These are phyloP conservation scores for Episyrphus balteatus DNA, from an alignment of 1,140 invertebrate species.

Conservation along the genomic window DNA sequence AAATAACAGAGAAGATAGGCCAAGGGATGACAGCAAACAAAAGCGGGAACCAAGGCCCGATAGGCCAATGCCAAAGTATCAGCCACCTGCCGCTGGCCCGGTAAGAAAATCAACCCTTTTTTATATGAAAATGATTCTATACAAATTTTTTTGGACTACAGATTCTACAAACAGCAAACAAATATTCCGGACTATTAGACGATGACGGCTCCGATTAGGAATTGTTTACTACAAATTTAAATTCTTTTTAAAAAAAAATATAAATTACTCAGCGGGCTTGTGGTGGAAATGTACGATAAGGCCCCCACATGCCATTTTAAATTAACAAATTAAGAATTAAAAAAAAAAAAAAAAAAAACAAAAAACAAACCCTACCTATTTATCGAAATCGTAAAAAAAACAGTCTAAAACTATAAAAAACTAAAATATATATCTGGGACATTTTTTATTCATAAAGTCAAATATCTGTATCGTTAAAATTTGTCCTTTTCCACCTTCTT, in stretches of 20 bases:
- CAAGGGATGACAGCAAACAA: slow-evolving; percentile 15
- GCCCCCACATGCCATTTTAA: too few relatives aligned
- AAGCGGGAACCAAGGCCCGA: slow-evolving; percentile 15
- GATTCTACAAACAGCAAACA: slow-evolving; percentile 25
- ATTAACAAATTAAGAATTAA: too few relatives aligned
- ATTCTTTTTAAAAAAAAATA: neutral
- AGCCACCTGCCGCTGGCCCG: slow-evolving; percentile 9
- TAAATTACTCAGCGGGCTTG: too few relatives aligned
- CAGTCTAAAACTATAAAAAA: too few relatives aligned
- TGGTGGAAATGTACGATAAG: too few relatives aligned
- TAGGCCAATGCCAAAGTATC: slow-evolving; percentile 15
- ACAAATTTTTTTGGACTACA: slow-evolving; percentile 5
- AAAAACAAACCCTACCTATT: too few relatives aligned
- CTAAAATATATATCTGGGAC: too few relatives aligned
- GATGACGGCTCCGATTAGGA: slow-evolving; percentile 26
- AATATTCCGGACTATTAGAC: slow-evolving; percentile 28
- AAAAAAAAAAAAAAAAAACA: too few relatives aligned
- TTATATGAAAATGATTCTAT: neutral
- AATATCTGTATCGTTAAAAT: too few relatives aligned
- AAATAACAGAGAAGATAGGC: slow-evolving; percentile 9
- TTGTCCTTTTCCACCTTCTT: too few relatives aligned
- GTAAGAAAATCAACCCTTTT: slow-evolving; percentile 13
- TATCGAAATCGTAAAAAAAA: too few relatives aligned
- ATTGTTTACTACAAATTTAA: neutral
- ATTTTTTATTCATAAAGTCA: too few relatives aligned